Evolutionary conservation across 2,888 invertebrate genomes (phyloP).

Genomic region (Orthosia gracilis): DNA sequence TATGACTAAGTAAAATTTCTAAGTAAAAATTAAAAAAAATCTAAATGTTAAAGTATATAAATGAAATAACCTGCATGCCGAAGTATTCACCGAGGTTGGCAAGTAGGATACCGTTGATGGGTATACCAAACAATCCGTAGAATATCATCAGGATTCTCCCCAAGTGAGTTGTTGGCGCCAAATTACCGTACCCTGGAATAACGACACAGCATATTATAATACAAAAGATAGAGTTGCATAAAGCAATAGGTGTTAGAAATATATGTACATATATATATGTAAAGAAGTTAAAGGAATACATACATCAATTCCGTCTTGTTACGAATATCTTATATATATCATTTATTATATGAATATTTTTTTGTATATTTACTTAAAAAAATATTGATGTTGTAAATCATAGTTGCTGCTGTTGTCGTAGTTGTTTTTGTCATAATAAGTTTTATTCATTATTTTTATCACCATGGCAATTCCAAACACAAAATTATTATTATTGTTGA

Average conservation of each 20-base stretch:
- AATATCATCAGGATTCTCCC: conserved; percentile 96
- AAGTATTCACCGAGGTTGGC: conserved; percentile 97
- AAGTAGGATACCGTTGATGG: conserved; percentile 95
- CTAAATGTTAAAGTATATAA: no score
- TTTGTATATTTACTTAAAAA: no score
- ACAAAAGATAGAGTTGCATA: not conserved
- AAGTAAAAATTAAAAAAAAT: no score
- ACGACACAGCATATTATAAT: not conserved
- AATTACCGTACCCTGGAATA: conserved; percentile 95
- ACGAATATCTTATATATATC: no score
- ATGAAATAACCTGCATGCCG: conserved; percentile 92
- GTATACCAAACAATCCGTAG: conserved; percentile 96
- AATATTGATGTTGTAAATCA: no score
- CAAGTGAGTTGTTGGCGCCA: conserved; percentile 95
- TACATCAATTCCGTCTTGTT: no score
- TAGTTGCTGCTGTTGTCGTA: no score
- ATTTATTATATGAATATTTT: no score
- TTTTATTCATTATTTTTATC: not conserved
- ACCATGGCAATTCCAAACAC: conserved; percentile 8
- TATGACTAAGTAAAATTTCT: not conserved
- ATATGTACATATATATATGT: no score
- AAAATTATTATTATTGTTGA: not conserved
- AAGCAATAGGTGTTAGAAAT: no score
- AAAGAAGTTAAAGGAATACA: no score
- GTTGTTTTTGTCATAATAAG: not conserved